Base-by-base conservation (phyloP, 2,797 vertebrate species). In the Leontocebus nigricollis region DNA sequence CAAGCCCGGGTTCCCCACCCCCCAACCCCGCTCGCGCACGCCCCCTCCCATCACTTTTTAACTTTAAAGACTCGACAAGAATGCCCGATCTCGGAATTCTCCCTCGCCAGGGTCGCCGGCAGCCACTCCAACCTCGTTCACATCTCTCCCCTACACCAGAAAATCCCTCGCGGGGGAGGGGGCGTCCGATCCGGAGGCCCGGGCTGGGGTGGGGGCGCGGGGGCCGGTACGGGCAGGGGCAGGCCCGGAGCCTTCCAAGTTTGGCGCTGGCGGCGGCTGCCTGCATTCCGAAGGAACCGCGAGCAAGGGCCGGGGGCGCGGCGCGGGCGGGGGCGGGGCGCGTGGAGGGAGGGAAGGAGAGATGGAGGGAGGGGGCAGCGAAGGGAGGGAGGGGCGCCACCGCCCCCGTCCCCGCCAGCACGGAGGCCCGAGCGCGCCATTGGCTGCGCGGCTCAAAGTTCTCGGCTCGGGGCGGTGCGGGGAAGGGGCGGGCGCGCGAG, bases 241-340 rank as follows among this genome's bases (percentile, higher is more conserved):
- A 67, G 89, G 96, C 83, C 61, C 95, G 76, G 73, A 97, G 98
- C 98, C 98, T 99, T 98, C 98, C 96, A 97, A 96, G 94, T 97
- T 97, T 96, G 98, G 99, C 98, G 98, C 99, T 98, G 97, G 98
- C 98, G 98, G 96, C 24, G n/a, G 67, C 97, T 27, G 33, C 96
- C 98, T 95, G 99, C 98, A 99, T 99, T 99, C 99, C 98, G 95
- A 97, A 98, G 98, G 98, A 98, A 99, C 97, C 30, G 90, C 93
- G 94, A 98, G 98, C 96, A 96, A 95, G 88, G 97, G 97, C 95
- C 59, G 77, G 61, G 76, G 70, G 77, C 50, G 80, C 84, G 50
- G 44, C 50, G 4, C 52, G 81, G 61, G 44, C 33, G 36, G 84
- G 88, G 91, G 73, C 52, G 36, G 88, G 70, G 30, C 36, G 55